phyloP scores from a whole-genome alignment of 2,888 invertebrate genomes.

The Pogonocherus hispidulus region DNA sequence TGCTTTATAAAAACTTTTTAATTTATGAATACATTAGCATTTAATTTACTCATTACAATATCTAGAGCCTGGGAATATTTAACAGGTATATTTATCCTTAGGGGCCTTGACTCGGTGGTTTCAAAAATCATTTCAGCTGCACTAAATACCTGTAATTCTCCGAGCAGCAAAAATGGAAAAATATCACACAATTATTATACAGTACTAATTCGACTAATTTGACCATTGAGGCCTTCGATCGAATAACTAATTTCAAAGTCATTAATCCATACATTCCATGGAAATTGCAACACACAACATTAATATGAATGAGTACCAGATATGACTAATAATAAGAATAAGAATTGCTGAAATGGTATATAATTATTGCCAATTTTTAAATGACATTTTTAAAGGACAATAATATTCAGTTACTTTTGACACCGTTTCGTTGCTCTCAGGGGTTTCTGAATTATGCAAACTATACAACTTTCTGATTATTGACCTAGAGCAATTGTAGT shows the following conservation, averaged over 20 bases:
- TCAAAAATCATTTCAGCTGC: neutral
- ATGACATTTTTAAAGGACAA: neutral
- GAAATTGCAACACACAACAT: slow-evolving; percentile 2
- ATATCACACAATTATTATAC: neutral
- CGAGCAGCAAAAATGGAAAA: neutral
- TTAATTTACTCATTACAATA: neutral
- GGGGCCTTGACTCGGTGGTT: neutral
- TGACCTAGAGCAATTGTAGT: neutral
- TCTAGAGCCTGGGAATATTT: neutral
- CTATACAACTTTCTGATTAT: neutral
- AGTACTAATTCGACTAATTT: neutral
- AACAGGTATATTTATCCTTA: neutral
- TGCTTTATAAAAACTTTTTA: no score
- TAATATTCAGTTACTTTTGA: neutral
- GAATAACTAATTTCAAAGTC: slow-evolving; percentile 3
- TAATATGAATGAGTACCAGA: neutral
- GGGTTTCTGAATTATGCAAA: neutral
- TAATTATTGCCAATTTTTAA: neutral
- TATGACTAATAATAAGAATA: slow-evolving; percentile 18
- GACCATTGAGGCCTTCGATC: neutral
- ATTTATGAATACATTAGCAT: neutral
- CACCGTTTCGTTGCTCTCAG: neutral
- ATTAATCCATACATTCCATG: slow-evolving; percentile 3
- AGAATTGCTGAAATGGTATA: neutral
- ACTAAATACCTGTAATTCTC: neutral